Evolutionary conservation across 1,140 invertebrate genomes (phyloP), one percentile per base, ranked within the genome.

Genomic region (Drosophila lowei): DNA sequence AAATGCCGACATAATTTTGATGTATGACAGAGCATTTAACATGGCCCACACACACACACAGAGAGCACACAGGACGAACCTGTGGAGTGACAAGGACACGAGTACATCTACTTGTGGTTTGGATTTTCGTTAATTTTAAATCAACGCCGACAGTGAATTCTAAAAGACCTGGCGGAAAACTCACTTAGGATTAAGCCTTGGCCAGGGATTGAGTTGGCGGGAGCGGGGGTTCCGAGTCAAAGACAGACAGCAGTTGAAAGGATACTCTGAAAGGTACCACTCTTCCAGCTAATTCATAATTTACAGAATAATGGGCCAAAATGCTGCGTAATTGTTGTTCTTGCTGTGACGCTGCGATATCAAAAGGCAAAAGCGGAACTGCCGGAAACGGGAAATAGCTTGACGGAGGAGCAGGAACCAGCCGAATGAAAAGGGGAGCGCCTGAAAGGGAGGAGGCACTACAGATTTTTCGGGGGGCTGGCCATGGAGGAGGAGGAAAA

Each of bases 11-110:
- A 73, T 85, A 77, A 77, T 73, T 80, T 79, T 85, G 72, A 85
- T 85, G 80, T 85, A 84, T 66, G 80, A 85, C 81, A 85, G 66
- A 73, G 72, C 77, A 85, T 84, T 79, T 85, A 85, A 79, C 60
- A 78, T 78, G 55, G 72, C 23, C 25, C 18, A 41, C 13, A 9
- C 7, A 23, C 23, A 30, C 25, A 30, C 44, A 58, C 9, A 13
- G 18, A 15, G 23, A 25, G 34, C 6, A 9, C 30, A 11, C 30
- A 47, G 49, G 42, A 50, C n/a, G 30, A 21, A 47, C 18, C 25
- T 15, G 25, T 30, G 23, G 38, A 54, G 42, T 61, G 30, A 23
- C 34, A 60, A 6, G 42, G 34, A 25, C 38, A 25, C 18, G 18
- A 18, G n/a, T 15, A 7, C 15, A 46, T 46, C 11, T 50, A 48